Evolutionary conservation across 2,797 vertebrate genomes (phyloP).

Genomic region (Rhincodon typus): DNA sequence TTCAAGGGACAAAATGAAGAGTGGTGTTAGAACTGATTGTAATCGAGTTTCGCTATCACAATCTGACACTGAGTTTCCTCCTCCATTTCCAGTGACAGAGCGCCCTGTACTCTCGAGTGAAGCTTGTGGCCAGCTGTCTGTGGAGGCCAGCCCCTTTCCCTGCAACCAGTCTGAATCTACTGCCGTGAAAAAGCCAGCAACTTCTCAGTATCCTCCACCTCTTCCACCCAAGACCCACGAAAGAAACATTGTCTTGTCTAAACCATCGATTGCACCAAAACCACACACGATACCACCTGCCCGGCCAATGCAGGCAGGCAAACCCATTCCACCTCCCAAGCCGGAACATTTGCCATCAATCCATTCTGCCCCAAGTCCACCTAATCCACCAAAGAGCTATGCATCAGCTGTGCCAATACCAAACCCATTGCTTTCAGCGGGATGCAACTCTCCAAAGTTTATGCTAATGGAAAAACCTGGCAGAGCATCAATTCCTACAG

Average conservation of each 20-base stretch:
- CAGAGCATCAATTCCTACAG: slow-evolving; percentile 31
- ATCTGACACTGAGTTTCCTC: slow-evolving; percentile 60
- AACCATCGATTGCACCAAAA: slow-evolving; percentile 62
- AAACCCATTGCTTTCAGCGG: slow-evolving; percentile 43
- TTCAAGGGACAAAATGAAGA: slow-evolving; percentile 63
- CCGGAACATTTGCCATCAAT: slow-evolving; percentile 47
- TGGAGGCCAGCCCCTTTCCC: slow-evolving; percentile 28
- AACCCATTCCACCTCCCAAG: slow-evolving; percentile 54
- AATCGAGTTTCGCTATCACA: slow-evolving; percentile 58
- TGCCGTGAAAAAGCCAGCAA: neutral
- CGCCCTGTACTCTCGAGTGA: slow-evolving; percentile 47
- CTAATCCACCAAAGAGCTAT: slow-evolving; percentile 40
- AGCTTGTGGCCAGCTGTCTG: slow-evolving; percentile 36
- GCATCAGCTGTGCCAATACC: slow-evolving; percentile 44
- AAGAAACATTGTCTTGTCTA: slow-evolving; percentile 50
- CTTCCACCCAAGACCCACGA: slow-evolving; percentile 53
- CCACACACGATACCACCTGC: slow-evolving; percentile 55
- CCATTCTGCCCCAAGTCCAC: slow-evolving; percentile 30
- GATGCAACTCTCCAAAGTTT: slow-evolving; percentile 40
- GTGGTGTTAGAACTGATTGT: slow-evolving; percentile 53
- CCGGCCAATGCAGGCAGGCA: slow-evolving; percentile 49
- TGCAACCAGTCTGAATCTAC: slow-evolving; percentile 15
- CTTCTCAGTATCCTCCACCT: slow-evolving; percentile 47
- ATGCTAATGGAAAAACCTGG: slow-evolving; percentile 27
- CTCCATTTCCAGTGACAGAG: slow-evolving; percentile 63